Base-by-base conservation (phyloP, 2,888 invertebrate genomes). In the Bugulina stolonifera region DNA sequence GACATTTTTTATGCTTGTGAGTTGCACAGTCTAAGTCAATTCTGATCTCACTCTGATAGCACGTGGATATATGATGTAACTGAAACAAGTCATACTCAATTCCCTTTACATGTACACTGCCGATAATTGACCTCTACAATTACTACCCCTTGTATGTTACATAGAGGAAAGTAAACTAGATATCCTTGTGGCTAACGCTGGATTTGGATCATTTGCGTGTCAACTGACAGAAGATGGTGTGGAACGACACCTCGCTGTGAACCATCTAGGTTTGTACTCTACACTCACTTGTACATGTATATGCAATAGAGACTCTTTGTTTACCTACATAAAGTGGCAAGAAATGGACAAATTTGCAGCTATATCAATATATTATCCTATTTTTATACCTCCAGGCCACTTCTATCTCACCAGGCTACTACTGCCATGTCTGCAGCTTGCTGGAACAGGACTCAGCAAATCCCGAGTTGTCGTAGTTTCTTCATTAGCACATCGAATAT, bases 221-320 rank as follows among this genome's bases (percentile, higher is more conserved):
- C 5, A n/a, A 14, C 55, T 55, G 23, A 55, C n/a, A n/a, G 55
- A 55, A 55, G 55, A 55, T 55, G 55, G 55, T n/a, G 55, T 55
- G 3, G 55, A 55, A n/a, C n/a, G 14, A 25, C 55, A 55, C 22
- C 55, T 55, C 3, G 55, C 10, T 5, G 22, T 18, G 3, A 55
- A 55, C 55, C 55, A 55, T 25, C n/a, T 55, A 55, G 55, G 55
- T 55, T 3, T 5, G 55, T 55, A 22, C 10, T 10, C 10, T 10
- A 52, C 52, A n/a, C n/a, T n/a, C n/a, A n/a, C n/a, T n/a, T n/a
- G n/a, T n/a, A n/a, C n/a, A n/a, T n/a, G n/a, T n/a, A n/a, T n/a
- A n/a, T n/a, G n/a, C n/a, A n/a, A n/a, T n/a, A n/a, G n/a, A n/a
- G n/a, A n/a, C n/a, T n/a, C n/a, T n/a, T n/a, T n/a, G n/a, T n/a